Conservation (phyloP, 2,888 invertebrate species). For the Ariolimax columbianus region DNA sequence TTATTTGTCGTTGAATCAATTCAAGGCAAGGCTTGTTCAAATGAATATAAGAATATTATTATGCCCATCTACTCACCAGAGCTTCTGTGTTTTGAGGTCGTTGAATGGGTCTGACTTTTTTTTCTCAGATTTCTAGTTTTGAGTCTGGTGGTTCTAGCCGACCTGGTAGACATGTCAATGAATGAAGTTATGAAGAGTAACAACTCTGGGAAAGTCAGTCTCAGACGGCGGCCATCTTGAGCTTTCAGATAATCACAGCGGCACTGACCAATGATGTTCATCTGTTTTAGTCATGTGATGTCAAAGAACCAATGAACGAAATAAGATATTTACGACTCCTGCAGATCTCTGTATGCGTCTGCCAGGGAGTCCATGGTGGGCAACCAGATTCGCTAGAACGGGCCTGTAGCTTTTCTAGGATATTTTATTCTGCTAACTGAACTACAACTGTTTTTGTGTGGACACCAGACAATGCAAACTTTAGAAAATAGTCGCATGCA, state of each 20-base stretch:
- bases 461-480: too few species aligned
- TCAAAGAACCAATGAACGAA: slow-evolving; percentile 51
- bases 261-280: slow-evolving; percentile 54
- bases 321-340: background rate
- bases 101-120: slow-evolving; percentile 56
- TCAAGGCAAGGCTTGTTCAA: too few species aligned
- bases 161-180: slow-evolving; percentile 62
- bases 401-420: too few species aligned
- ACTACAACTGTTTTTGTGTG: too few species aligned
- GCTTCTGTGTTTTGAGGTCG: slow-evolving; percentile 54
- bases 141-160: slow-evolving; percentile 67
- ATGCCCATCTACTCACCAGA: slow-evolving; percentile 59
- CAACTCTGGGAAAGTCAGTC: slow-evolving; percentile 35
- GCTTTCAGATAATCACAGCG: slow-evolving; percentile 55
- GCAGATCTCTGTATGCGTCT: too few species aligned
- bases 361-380: too few species aligned
- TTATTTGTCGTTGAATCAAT: too few species aligned
- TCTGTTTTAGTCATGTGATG: slow-evolving; percentile 56
- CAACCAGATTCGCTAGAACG: too few species aligned
- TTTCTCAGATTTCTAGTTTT: slow-evolving; percentile 66
- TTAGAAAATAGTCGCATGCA: too few species aligned
- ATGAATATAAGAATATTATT: too few species aligned
- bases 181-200: slow-evolving; percentile 18
- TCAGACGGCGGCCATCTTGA: slow-evolving; percentile 71
- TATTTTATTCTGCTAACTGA: too few species aligned